Base-by-base conservation (phyloP, 2,797 vertebrate genomes). In the Holocentrus rufus region DNA sequence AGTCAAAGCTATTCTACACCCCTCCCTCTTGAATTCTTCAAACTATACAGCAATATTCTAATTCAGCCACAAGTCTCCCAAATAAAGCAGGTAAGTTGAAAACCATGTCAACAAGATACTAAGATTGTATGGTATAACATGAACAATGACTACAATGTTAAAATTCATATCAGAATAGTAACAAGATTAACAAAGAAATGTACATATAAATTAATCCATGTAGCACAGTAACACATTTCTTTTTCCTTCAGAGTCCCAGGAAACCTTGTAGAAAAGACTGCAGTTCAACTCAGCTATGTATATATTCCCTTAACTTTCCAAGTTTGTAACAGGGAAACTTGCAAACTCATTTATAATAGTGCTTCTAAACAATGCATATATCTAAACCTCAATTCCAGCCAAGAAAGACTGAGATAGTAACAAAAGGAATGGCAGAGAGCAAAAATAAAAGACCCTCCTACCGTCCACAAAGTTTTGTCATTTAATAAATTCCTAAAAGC, bases 361-460 rank as follows among this genome's bases (percentile, higher is more conserved):
- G 85, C 86, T 90, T 67, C 86, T 85, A 81, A 83, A 81, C 77
- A 71, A 90, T 88, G 82, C 85, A 87, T 90, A 89, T 87, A 82
- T 89, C 81, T 81, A 87, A 82, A 79, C 80, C 80, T 89, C 69
- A 73, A 77, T 82, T 85, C 76, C 86, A 90, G 87, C 83, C 72
- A 25, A 76, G 59, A 83, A 44, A 72, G 77, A 70, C 49, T 84
- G 81, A 87, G 79, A 91, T 64, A 75, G 77, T 87, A 86, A 89
- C 80, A 89, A 80, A 87, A 88, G 72, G 64, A 89, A 89, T 81
- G 85, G 80, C 81, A 76, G 79, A 86, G 79, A 87, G 81, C 60
- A 34, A 77, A 79, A 82, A 77, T 23, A 65, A 82, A 82, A 80
- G 42, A 63, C 72, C 73, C 79, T 77, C 74, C 79, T 34, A 79